Percentiles rank a stretch among this genome's conserved stretches.
phyloP scores from a whole-genome alignment of 1,140 invertebrate genomes.

The Drosophila albomicans region DNA sequence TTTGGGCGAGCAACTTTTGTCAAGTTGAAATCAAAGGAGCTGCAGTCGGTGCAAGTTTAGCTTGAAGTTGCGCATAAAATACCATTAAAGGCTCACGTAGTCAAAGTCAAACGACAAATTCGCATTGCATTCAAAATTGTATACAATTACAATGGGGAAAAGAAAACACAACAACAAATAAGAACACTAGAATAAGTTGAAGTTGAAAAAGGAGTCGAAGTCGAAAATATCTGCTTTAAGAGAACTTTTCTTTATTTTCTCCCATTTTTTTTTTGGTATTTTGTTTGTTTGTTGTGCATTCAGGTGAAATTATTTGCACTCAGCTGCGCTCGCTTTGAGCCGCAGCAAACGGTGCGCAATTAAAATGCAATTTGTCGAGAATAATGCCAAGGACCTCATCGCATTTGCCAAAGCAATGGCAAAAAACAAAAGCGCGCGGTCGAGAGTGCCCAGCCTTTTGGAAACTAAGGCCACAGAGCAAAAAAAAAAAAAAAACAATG shows the following conservation, averaged over 20 bases:
- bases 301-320: conserved; percentile 73
- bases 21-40: conserved; percentile 73
- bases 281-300: conserved; percentile 70
- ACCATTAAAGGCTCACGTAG: conserved; percentile 80
- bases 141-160: conserved; percentile 36
- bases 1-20: conserved; percentile 68
- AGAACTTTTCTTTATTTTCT: conserved; percentile 48
- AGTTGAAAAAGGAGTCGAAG: neutral
- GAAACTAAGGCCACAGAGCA: conserved; percentile 3
- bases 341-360: conserved; percentile 53
- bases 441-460: conserved; percentile 12
- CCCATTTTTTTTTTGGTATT: conserved; percentile 36
- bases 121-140: conserved; percentile 54
- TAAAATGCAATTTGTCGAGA: conserved; percentile 73
- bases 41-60: conserved; percentile 54
- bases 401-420: conserved; percentile 40
- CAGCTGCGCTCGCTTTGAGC: conserved; percentile 65
- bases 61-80: conserved; percentile 66
- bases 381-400: conserved; percentile 47
- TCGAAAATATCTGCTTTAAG: conserved; percentile 55
- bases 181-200: neutral
- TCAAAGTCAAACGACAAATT: conserved; percentile 81
- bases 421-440: conserved; percentile 15
- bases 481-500: conserved; percentile 27
- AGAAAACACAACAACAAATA: conserved; percentile 4